These are phyloP conservation scores for Sthenelais limicola DNA, from an alignment of 2,888 invertebrate genomes.

Conservation along the genomic window DNA sequence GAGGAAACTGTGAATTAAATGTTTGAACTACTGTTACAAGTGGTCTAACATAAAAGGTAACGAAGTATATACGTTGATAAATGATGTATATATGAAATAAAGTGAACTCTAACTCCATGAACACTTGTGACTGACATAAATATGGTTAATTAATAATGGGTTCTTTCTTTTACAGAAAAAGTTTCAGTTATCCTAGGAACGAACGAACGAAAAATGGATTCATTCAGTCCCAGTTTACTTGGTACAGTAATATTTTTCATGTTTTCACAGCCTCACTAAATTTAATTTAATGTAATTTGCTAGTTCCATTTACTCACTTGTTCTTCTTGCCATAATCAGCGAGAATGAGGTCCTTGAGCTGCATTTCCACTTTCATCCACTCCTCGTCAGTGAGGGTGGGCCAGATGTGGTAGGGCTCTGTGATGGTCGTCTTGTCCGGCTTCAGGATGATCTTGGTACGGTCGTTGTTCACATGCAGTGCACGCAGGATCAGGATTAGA, in stretches of 20 bases:
- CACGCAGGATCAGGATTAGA: constrained; percentile 94
- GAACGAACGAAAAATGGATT: background rate
- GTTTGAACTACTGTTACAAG: background rate
- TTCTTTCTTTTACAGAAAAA: too few relatives aligned
- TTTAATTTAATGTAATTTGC: background rate
- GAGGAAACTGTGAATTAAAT: background rate
- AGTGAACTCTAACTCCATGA: too few relatives aligned
- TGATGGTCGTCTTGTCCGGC: constrained; percentile 98
- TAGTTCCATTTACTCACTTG: constrained; percentile 78
- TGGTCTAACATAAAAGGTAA: too few relatives aligned
- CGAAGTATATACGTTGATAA: too few relatives aligned
- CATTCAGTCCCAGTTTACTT: background rate
- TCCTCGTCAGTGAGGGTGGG: constrained; percentile 97
- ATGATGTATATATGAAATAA: too few relatives aligned
- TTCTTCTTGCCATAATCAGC: constrained; percentile 99
- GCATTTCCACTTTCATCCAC: constrained; percentile 99
- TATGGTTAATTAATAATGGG: too few relatives aligned
- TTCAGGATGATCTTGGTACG: constrained; percentile 98
- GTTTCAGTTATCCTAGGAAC: too few relatives aligned
- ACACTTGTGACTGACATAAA: too few relatives aligned
- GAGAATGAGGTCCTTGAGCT: constrained; percentile 96
- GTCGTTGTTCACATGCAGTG: constrained; percentile 98
- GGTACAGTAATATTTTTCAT: background rate
- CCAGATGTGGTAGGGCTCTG: constrained; percentile 99
- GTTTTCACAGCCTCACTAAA: too few relatives aligned